phyloP scores from a whole-genome alignment of 2,888 invertebrate species.

The Tribolium freemani region DNA sequence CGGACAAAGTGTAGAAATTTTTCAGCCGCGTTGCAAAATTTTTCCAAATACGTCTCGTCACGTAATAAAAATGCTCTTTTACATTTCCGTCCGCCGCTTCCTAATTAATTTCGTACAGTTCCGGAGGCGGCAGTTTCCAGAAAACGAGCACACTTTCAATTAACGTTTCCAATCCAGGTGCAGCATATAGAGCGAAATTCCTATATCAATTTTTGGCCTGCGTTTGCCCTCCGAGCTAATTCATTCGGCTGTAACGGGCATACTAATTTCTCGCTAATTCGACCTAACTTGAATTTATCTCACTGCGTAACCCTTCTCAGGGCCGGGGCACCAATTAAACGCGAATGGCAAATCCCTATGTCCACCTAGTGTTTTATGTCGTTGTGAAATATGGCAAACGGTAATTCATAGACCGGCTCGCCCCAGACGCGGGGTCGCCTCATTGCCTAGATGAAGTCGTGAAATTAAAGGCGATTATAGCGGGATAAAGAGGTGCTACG shows the following conservation, averaged over 20 bases:
- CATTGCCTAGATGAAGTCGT: slow-evolving; percentile 30
- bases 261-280: slow-evolving; percentile 42
- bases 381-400: slow-evolving; percentile 30
- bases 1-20: slow-evolving; percentile 4
- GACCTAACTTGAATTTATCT: slow-evolving; percentile 42
- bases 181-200: slow-evolving; percentile 26
- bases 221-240: slow-evolving; percentile 31
- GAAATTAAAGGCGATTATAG: slow-evolving; percentile 26
- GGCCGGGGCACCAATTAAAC: slow-evolving; percentile 37
- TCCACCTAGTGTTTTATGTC: slow-evolving; percentile 40
- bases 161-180: slow-evolving; percentile 37
- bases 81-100: slow-evolving; percentile 22
- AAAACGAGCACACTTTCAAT: slow-evolving; percentile 36
- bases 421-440: slow-evolving; percentile 7
- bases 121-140: slow-evolving; percentile 20
- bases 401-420: slow-evolving; percentile 26
- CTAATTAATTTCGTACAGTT: slow-evolving; percentile 25
- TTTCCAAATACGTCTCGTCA: slow-evolving; percentile 3
- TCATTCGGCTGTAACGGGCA: slow-evolving; percentile 39
- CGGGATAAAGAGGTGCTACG: slow-evolving; percentile 23
- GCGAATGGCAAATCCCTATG: slow-evolving; percentile 29
- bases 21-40: slow-evolving; percentile 4
- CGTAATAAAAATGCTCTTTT: slow-evolving; percentile 15
- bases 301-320: slow-evolving; percentile 38
- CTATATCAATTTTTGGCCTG: slow-evolving; percentile 36